Conservation (phyloP, 2,888 invertebrate genomes). For the Pterostichus madidus region DNA sequence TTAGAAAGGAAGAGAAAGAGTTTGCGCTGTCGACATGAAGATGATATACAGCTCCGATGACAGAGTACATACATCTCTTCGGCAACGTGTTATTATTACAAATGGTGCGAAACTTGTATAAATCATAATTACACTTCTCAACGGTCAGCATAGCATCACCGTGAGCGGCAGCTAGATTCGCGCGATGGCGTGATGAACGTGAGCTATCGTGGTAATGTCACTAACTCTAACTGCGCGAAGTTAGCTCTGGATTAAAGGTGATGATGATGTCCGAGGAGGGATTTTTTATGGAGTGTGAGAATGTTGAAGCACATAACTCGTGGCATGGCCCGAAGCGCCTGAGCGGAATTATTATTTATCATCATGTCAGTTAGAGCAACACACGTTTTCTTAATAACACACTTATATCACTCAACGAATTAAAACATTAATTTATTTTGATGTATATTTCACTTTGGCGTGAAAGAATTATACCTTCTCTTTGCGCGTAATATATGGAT, state of each 20-base stretch:
- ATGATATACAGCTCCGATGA: constrained; percentile 46
- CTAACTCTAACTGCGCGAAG: background rate
- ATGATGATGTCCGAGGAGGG: constrained; percentile 25
- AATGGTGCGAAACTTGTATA: constrained; percentile 51
- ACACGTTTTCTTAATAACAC: constrained; percentile 60
- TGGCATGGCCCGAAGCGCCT: background rate
- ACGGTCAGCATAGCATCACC: background rate
- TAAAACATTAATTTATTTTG: constrained; percentile 62
- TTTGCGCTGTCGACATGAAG: background rate
- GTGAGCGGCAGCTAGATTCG: constrained; percentile 15
- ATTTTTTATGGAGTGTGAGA: constrained; percentile 34
- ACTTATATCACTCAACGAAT: constrained; percentile 60
- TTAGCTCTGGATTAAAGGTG: constrained; percentile 38
- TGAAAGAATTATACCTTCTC: constrained; percentile 52
- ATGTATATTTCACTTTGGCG: constrained; percentile 55
- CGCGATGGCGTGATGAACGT: background rate
- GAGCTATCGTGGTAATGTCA: constrained; percentile 40
- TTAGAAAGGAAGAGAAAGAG: constrained; percentile 8
- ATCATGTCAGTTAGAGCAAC: constrained; percentile 57
- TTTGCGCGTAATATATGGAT: constrained; percentile 43
- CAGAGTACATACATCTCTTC: constrained; percentile 27
- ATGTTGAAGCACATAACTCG: constrained; percentile 46
- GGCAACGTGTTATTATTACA: constrained; percentile 50
- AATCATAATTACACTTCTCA: constrained; percentile 52
- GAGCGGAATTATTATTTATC: constrained; percentile 60